Percentiles rank a stretch among this genome's conserved stretches.
These are phyloP conservation scores for Clepsis dumicolana DNA, from an alignment of 2,888 invertebrate genomes.

Conservation along the genomic window DNA sequence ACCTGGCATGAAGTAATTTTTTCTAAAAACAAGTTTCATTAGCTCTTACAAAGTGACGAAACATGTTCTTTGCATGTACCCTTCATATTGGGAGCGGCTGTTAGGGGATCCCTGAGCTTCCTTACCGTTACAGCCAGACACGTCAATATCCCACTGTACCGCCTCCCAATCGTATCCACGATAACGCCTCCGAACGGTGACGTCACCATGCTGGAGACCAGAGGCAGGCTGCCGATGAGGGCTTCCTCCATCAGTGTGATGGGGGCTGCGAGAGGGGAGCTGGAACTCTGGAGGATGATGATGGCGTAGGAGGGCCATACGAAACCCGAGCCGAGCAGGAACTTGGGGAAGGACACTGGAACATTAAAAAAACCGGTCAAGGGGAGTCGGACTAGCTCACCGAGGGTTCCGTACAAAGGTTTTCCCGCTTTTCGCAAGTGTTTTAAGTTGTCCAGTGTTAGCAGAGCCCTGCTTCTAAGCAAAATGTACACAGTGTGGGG, in stretches of 20 bases:
- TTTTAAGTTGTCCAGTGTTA: too few relatives aligned
- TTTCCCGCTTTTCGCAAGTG: too few relatives aligned
- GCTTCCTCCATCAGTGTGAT: slow-evolving; percentile 32
- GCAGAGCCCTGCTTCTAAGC: too few relatives aligned
- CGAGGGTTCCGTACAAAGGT: too few relatives aligned
- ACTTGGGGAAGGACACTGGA: slow-evolving; percentile 40
- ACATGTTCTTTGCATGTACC: too few relatives aligned
- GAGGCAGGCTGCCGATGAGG: slow-evolving; percentile 35
- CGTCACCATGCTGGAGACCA: slow-evolving; percentile 33
- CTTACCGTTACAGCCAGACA: slow-evolving; percentile 28
- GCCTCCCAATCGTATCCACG: slow-evolving; percentile 34
- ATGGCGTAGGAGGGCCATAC: slow-evolving; percentile 37
- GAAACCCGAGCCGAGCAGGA: slow-evolving; percentile 35
- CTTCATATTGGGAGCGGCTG: too few relatives aligned
- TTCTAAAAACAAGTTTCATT: too few relatives aligned
- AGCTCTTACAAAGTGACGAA: too few relatives aligned
- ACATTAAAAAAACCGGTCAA: not conserved
- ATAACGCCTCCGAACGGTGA: slow-evolving; percentile 38
- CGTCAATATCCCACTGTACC: slow-evolving; percentile 32
- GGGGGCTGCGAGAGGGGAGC: slow-evolving; percentile 18
- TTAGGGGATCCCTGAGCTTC: too few relatives aligned
- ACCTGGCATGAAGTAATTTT: too few relatives aligned
- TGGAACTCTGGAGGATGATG: slow-evolving; percentile 8
- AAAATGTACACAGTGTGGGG: too few relatives aligned
- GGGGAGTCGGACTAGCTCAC: too few relatives aligned